Conservation (phyloP, 2,888 invertebrate genomes). For the Agonopterix arenella region DNA sequence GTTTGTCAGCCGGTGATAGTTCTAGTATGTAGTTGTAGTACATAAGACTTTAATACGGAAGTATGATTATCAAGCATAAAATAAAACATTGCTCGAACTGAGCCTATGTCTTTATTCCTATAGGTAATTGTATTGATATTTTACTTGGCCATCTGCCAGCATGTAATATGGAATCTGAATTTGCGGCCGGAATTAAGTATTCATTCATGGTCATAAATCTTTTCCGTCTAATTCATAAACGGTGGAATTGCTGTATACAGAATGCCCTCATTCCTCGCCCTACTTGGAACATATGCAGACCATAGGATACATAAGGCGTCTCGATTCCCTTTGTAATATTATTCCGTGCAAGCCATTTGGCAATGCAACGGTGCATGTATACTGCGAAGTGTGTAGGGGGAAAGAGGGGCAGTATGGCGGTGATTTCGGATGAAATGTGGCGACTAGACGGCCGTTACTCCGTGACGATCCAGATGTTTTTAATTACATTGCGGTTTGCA, state of each 20-base stretch:
- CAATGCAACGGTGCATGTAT: constrained; percentile 31
- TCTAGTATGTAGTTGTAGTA: too few relatives aligned
- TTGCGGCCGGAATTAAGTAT: constrained; percentile 55
- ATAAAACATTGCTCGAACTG: constrained; percentile 4
- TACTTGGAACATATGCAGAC: constrained; percentile 21
- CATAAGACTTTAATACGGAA: too few relatives aligned
- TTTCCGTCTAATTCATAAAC: constrained; percentile 54
- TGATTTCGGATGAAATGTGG: constrained; percentile 44
- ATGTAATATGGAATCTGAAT: constrained; percentile 47
- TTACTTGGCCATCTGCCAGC: constrained; percentile 50
- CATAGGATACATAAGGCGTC: constrained; percentile 15
- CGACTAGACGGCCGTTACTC: constrained; percentile 43
- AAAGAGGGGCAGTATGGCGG: constrained; percentile 19
- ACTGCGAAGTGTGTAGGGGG: constrained; percentile 17
- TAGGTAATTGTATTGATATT: constrained; percentile 54
- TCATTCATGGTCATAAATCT: constrained; percentile 60
- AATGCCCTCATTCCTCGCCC: constrained; percentile 28
- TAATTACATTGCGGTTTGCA: constrained; percentile 38
- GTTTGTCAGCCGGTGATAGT: too few relatives aligned
- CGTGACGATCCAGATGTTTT: constrained; percentile 46
- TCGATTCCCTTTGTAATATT: constrained; percentile 30
- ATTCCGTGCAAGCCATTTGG: constrained; percentile 37
- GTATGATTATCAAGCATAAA: not conserved
- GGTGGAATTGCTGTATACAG: constrained; percentile 19
- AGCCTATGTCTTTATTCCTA: constrained; percentile 19